These are phyloP conservation scores for Pelagia noctiluca DNA, from an alignment of 30 jellyfish, hydroid and myxozoan species.

Conservation along the genomic window DNA sequence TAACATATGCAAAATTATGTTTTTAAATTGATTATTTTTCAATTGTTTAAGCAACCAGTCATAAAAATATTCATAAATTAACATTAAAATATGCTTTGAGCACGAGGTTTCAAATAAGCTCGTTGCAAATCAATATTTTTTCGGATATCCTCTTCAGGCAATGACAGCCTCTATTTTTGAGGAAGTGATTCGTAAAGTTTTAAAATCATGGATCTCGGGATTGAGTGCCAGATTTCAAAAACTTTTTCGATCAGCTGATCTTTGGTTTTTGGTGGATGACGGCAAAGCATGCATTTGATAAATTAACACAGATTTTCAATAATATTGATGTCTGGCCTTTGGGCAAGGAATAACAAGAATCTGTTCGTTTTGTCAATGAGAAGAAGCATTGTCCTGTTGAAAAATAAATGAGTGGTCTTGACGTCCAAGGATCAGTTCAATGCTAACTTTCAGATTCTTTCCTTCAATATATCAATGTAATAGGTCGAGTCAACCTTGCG, in stretches of 20 bases:
- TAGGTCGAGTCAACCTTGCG: not conserved
- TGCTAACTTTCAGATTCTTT: not conserved
- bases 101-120: no score
- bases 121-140: constrained; percentile 48
- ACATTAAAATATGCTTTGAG: no score
- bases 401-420: constrained; percentile 23
- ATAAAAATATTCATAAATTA: no score
- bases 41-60: no score
- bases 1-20: no score
- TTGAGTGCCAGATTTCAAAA: constrained; percentile 9
- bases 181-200: constrained; percentile 41
- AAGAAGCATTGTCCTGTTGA: constrained; percentile 62
- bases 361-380: not conserved
- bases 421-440: constrained; percentile 19
- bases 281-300: constrained; percentile 1
- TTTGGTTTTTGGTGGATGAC: constrained; percentile 2
- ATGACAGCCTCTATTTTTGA: not conserved
- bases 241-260: not conserved
- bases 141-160: constrained; percentile 24
- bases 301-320: constrained; percentile 18
- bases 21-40: no score
- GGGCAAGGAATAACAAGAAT: constrained; percentile 37
- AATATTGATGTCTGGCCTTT: constrained; percentile 45
- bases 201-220: not conserved
- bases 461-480: not conserved